A percentile compares a stretch with the other conserved stretches of the same genome.
Evolutionary conservation across 2,113 vertebrate genomes (phyloP).

Genomic region (Aegotheles bennettii): DNA sequence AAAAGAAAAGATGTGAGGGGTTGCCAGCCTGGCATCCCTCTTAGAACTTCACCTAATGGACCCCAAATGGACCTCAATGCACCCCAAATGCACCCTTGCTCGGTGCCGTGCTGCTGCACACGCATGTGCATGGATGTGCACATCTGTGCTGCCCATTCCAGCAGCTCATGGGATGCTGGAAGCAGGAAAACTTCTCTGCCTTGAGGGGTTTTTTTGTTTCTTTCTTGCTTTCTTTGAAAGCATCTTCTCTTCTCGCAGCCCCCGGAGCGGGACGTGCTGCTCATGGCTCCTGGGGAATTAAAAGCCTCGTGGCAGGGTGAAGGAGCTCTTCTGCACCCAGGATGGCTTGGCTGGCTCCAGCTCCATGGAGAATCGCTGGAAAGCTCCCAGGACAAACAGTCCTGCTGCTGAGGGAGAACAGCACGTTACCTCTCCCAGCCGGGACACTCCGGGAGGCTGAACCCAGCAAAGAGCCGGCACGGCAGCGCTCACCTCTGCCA

Average conservation of each 20-base stretch:
- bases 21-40: neutral
- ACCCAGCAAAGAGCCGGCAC: neutral
- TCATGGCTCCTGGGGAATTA: neutral
- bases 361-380: neutral
- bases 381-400: slow-evolving; percentile 36
- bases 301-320: neutral
- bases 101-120: neutral
- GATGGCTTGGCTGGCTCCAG: neutral
- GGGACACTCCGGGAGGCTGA: rapidly evolving
- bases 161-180: neutral
- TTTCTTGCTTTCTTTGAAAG: neutral
- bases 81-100: neutral
- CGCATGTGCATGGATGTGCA: neutral
- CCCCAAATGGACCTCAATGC: neutral
- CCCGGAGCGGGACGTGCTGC: too few species aligned
- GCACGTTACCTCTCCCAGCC: neutral
- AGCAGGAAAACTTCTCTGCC: neutral
- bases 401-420: neutral
- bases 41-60: neutral
- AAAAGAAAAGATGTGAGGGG: neutral
- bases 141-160: neutral
- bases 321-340: neutral
- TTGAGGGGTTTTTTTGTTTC: neutral
- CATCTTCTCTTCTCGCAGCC: neutral
- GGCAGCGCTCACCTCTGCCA: neutral